These are phyloP conservation scores for Scaptomyza polygonia DNA, from an alignment of 2,888 invertebrate species.

Conservation along the genomic window DNA sequence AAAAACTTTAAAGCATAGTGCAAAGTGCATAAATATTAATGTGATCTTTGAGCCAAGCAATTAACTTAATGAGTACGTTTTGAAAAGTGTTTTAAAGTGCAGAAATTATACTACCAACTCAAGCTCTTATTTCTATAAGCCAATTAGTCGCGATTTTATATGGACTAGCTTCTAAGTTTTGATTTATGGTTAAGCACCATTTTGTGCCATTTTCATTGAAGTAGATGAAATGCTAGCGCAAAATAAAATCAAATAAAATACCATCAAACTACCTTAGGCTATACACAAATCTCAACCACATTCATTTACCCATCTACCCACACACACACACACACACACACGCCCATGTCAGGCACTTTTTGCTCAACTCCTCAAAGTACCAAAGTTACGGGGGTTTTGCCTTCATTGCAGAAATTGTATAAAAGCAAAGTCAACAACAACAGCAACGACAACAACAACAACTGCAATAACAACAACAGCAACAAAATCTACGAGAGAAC, in stretches of 20 bases:
- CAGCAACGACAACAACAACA: slow-evolving; percentile 33
- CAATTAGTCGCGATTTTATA: slow-evolving; percentile 26
- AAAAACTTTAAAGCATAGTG: neutral
- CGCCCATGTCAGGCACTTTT: slow-evolving; percentile 67
- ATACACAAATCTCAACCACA: slow-evolving; percentile 71
- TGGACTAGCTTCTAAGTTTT: neutral
- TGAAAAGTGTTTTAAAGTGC: slow-evolving; percentile 8
- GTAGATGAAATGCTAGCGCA: slow-evolving; percentile 37
- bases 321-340: slow-evolving; percentile 25
- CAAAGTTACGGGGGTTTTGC: slow-evolving; percentile 33
- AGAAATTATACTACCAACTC: neutral
- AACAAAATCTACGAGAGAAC: slow-evolving; percentile 71
- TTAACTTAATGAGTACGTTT: slow-evolving; percentile 54
- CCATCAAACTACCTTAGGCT: slow-evolving; percentile 81
- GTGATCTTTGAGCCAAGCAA: neutral
- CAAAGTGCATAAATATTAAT: slow-evolving; percentile 12
- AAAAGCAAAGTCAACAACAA: slow-evolving; percentile 80
- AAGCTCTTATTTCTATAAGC: neutral
- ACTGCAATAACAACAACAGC: slow-evolving; percentile 13
- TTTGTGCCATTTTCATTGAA: slow-evolving; percentile 66
- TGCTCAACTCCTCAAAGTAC: slow-evolving; percentile 68
- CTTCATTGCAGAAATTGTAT: slow-evolving; percentile 68
- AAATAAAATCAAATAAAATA: slow-evolving; percentile 75
- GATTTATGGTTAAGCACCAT: slow-evolving; percentile 25
- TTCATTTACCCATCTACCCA: slow-evolving; percentile 24